These are phyloP conservation scores for Teleiodes luculella DNA, from an alignment of 2,888 invertebrate species.

Conservation along the genomic window DNA sequence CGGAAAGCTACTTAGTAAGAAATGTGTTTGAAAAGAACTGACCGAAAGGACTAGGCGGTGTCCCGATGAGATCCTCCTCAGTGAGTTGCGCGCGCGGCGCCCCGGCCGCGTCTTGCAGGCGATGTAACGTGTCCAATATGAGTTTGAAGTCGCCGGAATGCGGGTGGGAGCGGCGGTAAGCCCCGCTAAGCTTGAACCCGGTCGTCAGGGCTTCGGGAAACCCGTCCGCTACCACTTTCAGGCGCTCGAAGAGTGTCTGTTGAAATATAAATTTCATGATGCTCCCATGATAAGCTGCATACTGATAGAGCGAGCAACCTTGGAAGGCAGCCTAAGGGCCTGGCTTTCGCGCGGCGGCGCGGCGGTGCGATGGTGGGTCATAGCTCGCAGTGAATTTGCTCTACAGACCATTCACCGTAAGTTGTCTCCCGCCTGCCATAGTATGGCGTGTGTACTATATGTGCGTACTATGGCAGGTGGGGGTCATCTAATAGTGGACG, in stretches of 20 bases:
- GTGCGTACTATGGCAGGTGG: no score
- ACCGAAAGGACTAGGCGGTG: neutral
- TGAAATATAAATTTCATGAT: no score
- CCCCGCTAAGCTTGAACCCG: conserved; percentile 35
- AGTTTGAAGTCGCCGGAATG: conserved; percentile 58
- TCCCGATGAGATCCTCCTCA: conserved; percentile 35
- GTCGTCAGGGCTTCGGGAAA: conserved; percentile 16
- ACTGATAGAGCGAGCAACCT: neutral
- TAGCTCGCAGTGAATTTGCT: no score
- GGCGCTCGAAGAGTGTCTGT: conserved; percentile 45
- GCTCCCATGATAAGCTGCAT: no score
- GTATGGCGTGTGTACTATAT: no score
- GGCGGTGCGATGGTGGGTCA: no score
- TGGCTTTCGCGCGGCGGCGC: no score
- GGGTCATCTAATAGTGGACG: no score
- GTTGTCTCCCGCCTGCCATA: no score
- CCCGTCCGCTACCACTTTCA: conserved; percentile 31
- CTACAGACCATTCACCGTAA: no score
- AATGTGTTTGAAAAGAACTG: neutral
- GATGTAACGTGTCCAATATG: conserved; percentile 44
- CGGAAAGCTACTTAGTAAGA: no score
- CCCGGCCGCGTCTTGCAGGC: conserved; percentile 39
- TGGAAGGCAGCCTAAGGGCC: no score
- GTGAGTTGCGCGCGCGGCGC: conserved; percentile 34
- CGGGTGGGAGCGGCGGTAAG: conserved; percentile 47